A percentile compares a stretch with the other conserved stretches of the same genome.
phyloP scores from a whole-genome alignment of 1,140 invertebrate genomes.

The Plutomurus gul region DNA sequence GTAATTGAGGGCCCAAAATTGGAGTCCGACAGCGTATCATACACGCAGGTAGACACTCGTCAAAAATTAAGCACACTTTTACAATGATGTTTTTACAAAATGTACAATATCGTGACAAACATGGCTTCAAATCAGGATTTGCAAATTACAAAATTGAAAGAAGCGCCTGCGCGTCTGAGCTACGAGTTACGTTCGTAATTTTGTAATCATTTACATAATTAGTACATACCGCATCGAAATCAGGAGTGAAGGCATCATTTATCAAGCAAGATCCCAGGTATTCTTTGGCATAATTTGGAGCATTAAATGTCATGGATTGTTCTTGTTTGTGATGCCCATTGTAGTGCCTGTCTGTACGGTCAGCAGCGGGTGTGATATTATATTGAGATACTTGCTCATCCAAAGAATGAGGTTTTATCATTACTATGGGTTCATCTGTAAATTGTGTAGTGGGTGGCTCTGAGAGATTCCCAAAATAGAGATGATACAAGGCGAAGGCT shows the following conservation, averaged over 20 bases:
- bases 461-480: slow-evolving; percentile 31
- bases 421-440: neutral
- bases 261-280: neutral
- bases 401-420: neutral
- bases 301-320: too few relatives aligned
- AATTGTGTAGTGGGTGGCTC: neutral
- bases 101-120: too few relatives aligned
- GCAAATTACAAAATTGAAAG: too few relatives aligned
- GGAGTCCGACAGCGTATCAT: too few relatives aligned
- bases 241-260: slow-evolving; percentile 32
- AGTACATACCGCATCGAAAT: slow-evolving; percentile 49
- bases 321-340: neutral
- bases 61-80: too few relatives aligned
- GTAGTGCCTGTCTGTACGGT: neutral
- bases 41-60: too few relatives aligned
- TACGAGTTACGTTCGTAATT: too few relatives aligned
- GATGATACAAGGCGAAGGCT: slow-evolving; percentile 39
- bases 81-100: too few relatives aligned
- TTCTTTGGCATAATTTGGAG: neutral
- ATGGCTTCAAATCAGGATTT: too few relatives aligned
- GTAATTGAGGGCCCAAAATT: too few relatives aligned
- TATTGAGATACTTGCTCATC: neutral
- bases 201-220: slow-evolving; percentile 35
- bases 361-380: neutral
- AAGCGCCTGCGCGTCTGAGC: too few relatives aligned